Base-by-base conservation (phyloP, 2,113 vertebrate species). In the Penelope pileata region DNA sequence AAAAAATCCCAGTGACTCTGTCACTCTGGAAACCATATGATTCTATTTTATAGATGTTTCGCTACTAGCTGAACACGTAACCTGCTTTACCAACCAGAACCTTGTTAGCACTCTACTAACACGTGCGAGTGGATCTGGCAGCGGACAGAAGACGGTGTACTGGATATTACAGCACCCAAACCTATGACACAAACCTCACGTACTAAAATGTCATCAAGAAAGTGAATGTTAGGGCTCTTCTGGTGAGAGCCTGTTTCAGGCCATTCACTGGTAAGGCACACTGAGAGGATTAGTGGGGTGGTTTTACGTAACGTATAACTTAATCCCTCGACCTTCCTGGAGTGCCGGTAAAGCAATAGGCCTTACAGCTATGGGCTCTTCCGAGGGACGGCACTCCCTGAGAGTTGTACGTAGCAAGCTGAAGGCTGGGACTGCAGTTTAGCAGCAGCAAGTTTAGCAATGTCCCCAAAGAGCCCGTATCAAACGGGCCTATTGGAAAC, bases 201-300 rank as follows among this genome's bases (percentile, higher is more conserved):
- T 95, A 94, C 90, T 96, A 94, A 94, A 95, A 89, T 85, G 85
- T 93, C 82, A 92, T 88, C 82, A 66, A 93, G 87, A 63, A 96
- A 97, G 93, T 97, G 97, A 97, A 97, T 97, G 91, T 96, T 96
- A 75, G 90, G 93, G 92, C 93, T 96, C 93, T 86, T 96, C 69
- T 90, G 84, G 54, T 42, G 90, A 90, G 94, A 97, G 90, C 66
- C 90, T 90, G 47, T 93, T 96, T 93, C 94, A 96, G 94, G 97
- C 94, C 94, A 96, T 97, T 96, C 94, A 97, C 95, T 93, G 82
- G 88, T 92, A 88, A 93, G 95, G 90, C 79, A 95, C 96, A 86
- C 88, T 96, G 96, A 97, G 96, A 96, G 95, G 78, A 95, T 96
- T 83, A 96, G 53, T 95, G 95, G 83, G 83, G 79, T 60, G 74